phyloP scores from a whole-genome alignment of 1,140 invertebrate species.

The Coboldia fuscipes region DNA sequence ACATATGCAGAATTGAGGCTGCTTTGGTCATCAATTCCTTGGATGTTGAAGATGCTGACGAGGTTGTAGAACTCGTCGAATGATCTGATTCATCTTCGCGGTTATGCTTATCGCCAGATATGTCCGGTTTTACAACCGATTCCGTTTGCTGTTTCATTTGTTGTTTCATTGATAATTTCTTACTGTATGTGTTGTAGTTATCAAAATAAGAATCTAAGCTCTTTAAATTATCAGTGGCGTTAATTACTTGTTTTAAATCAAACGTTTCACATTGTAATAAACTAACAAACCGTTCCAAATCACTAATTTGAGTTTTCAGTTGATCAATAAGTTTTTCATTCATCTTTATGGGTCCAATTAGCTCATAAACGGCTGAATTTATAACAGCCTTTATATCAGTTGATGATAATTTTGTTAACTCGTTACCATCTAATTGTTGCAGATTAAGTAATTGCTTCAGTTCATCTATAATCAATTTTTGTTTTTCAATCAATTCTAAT shows the following conservation, averaged over 20 bases:
- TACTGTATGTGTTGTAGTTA: slow-evolving; percentile 17
- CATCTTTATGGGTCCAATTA: slow-evolving; percentile 85
- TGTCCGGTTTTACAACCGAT: not conserved
- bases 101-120: slow-evolving; percentile 8
- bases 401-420: slow-evolving; percentile 23
- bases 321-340: slow-evolving; percentile 90
- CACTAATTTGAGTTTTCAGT: slow-evolving; percentile 88
- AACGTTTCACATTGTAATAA: slow-evolving; percentile 67
- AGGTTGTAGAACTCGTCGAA: not conserved
- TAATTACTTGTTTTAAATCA: slow-evolving; percentile 9
- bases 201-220: too few relatives aligned
- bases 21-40: slow-evolving; percentile 50
- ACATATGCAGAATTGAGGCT: slow-evolving; percentile 73
- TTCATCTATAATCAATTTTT: slow-evolving; percentile 72
- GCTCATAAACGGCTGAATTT: slow-evolving; percentile 43
- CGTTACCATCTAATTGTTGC: slow-evolving; percentile 14
- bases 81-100: not conserved
- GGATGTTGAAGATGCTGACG: not conserved
- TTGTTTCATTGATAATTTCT: slow-evolving; percentile 10
- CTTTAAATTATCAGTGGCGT: too few relatives aligned
- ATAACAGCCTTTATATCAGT: slow-evolving; percentile 39
- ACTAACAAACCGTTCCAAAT: slow-evolving; percentile 91
- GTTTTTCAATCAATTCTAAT: slow-evolving; percentile 68
- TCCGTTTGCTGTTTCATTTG: slow-evolving; percentile 1
- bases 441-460: slow-evolving; percentile 47